A percentile compares a stretch with the other conserved stretches of the same genome.
These are phyloP conservation scores for Crenichthys baileyi DNA, from an alignment of 2,797 vertebrate genomes.

Conservation along the genomic window DNA sequence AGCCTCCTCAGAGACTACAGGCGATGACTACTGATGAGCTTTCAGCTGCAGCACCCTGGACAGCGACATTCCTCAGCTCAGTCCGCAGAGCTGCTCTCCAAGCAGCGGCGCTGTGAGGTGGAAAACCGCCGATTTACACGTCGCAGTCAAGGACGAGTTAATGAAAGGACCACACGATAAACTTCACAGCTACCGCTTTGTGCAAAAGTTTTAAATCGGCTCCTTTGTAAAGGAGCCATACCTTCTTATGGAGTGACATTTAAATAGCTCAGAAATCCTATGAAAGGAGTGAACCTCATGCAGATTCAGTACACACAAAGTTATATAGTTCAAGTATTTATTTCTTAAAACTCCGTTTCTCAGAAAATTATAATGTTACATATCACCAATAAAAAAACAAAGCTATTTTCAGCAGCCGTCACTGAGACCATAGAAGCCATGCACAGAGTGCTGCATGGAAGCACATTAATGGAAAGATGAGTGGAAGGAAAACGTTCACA, in stretches of 20 bases:
- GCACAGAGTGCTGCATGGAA: neutral
- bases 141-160: neutral
- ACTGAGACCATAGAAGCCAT: neutral
- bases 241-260: too few species aligned
- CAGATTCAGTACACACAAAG: too few species aligned
- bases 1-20: neutral
- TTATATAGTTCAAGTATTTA: too few species aligned
- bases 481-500: neutral
- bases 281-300: too few species aligned
- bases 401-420: neutral
- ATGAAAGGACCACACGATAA: neutral
- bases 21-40: neutral
- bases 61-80: conserved; percentile 40
- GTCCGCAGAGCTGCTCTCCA: neutral
- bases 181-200: neutral
- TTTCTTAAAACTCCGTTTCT: too few species aligned
- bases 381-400: neutral
- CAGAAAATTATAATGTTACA: neutral
- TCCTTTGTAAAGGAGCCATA: too few species aligned
- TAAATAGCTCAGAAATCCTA: too few species aligned
- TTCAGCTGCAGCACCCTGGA: conserved; percentile 67
- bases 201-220: neutral
- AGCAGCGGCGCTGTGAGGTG: neutral
- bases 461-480: neutral
- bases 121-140: neutral